Evolutionary conservation across 2,113 vertebrate genomes (phyloP).

Genomic region (Gymnarchus niloticus): DNA sequence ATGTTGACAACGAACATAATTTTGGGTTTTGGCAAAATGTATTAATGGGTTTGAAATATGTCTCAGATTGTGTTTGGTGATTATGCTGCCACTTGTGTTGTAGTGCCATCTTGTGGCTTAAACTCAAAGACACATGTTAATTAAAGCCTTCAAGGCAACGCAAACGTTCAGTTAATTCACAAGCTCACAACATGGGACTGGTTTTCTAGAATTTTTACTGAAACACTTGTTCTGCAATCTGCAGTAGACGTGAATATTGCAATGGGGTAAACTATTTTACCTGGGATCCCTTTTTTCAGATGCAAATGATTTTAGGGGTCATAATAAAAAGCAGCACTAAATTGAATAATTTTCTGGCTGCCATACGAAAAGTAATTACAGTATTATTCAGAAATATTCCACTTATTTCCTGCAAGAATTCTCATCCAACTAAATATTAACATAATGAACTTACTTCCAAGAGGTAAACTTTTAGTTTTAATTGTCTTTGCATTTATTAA

Average conservation of each 20-base stretch:
- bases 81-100: background rate
- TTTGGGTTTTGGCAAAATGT: background rate
- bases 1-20: background rate
- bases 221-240: background rate
- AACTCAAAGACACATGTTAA: background rate
- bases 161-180: background rate
- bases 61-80: background rate
- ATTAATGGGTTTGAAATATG: background rate
- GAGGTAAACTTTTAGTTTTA: background rate
- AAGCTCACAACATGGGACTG: background rate
- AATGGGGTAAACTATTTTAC: background rate
- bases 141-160: background rate
- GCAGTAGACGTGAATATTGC: background rate
- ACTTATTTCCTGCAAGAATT: background rate
- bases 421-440: too few relatives aligned
- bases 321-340: background rate
- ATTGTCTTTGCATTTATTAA: background rate
- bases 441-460: background rate
- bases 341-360: background rate
- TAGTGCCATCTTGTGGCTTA: conserved; percentile 11
- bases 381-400: background rate
- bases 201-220: background rate
- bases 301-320: background rate
- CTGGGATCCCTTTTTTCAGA: background rate
- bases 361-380: background rate